Percentiles rank a stretch among this genome's conserved stretches.
Conservation (phyloP, 2,113 vertebrate species). For the Epinephelus fuscoguttatus region DNA sequence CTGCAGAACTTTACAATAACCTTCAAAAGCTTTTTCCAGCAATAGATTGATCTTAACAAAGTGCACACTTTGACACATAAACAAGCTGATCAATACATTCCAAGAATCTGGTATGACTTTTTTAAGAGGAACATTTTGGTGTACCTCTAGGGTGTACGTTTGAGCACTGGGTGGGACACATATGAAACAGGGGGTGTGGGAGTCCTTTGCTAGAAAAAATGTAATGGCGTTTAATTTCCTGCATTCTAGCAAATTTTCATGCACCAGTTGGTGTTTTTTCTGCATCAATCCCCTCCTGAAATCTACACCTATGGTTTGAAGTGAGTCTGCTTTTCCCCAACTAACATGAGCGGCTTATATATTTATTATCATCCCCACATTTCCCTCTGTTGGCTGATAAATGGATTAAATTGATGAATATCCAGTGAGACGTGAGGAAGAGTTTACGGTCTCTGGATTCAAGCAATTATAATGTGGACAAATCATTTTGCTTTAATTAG, state of each 20-base stretch:
- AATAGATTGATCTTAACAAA: conserved; percentile 17
- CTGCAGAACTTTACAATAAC: conserved; percentile 27
- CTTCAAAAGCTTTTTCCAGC: conserved; percentile 21
- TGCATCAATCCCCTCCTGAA: no score
- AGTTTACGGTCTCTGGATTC: conserved; percentile 40
- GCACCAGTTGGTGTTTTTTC: no score
- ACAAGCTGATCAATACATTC: conserved; percentile 40
- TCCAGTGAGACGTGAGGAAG: conserved; percentile 10
- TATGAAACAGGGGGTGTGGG: no score
- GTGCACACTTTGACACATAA: conserved; percentile 25
- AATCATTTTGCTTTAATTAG: conserved; percentile 70
- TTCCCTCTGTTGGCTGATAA: conserved; percentile 23
- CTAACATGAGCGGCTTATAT: background rate
- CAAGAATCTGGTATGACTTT: background rate
- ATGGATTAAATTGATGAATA: conserved; percentile 52
- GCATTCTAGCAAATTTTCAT: no score
- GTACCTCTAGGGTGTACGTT: background rate
- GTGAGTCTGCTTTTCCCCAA: conserved; percentile 40
- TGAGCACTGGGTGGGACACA: no score
- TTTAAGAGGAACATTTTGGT: background rate
- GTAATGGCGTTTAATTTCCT: no score
- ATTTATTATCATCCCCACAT: conserved; percentile 7
- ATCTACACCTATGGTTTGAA: conserved; percentile 49
- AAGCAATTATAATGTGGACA: conserved; percentile 41
- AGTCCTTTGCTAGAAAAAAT: no score